Conservation (phyloP, 2,797 vertebrate species). For the Sphenodon punctatus region DNA sequence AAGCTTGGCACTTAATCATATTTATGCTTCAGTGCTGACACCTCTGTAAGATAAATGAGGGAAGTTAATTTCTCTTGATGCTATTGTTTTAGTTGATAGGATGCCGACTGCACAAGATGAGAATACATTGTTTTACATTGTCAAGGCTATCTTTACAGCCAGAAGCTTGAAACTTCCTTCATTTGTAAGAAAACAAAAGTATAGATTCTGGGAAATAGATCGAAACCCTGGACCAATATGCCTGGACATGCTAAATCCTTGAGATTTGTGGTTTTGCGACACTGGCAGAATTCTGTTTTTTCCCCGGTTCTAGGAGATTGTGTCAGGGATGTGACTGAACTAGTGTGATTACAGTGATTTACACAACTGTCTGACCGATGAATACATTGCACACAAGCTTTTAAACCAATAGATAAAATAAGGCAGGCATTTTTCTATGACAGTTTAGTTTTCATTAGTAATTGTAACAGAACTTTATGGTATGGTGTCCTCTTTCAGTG, state of each 20-base stretch:
- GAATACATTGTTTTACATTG: conserved; percentile 69
- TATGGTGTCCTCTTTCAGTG: background rate
- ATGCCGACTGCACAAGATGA: conserved; percentile 62
- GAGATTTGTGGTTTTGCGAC: conserved; percentile 10
- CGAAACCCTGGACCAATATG: conserved; percentile 42
- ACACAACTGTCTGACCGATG: background rate
- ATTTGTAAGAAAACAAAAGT: conserved; percentile 65
- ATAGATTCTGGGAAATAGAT: conserved; percentile 66
- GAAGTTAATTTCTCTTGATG: conserved; percentile 63
- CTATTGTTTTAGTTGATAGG: conserved; percentile 69
- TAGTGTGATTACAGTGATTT: background rate
- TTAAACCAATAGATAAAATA: background rate
- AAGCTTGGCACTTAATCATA: conserved; percentile 32
- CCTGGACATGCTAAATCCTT: conserved; percentile 40
- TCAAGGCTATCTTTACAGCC: conserved; percentile 67
- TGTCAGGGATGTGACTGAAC: background rate
- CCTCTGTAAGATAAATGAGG: conserved; percentile 60
- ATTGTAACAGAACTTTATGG: background rate
- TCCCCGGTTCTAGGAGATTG: background rate
- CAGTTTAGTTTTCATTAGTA: conserved; percentile 1
- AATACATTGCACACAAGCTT: background rate
- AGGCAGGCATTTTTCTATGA: background rate
- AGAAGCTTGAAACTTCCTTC: conserved; percentile 72
- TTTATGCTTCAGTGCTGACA: conserved; percentile 64
- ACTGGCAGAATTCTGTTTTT: background rate